These are phyloP conservation scores for Ceratitis capitata DNA, from an alignment of 1,140 invertebrate species.

Conservation along the genomic window DNA sequence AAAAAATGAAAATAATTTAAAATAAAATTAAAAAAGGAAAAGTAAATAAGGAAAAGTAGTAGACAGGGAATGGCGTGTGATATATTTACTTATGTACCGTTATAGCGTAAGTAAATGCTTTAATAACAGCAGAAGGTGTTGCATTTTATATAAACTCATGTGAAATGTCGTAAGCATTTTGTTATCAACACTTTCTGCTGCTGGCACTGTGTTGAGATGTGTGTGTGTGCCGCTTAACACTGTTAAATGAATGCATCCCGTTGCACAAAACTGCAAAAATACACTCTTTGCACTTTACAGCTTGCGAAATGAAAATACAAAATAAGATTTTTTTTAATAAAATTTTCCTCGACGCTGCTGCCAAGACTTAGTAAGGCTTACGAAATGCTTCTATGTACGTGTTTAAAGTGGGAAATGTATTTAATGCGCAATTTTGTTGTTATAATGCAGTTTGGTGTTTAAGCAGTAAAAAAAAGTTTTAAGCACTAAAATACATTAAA, in stretches of 20 bases:
- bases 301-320: background rate
- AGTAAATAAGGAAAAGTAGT: background rate
- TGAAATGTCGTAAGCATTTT: slow-evolving; percentile 19
- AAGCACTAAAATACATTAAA: too few species aligned
- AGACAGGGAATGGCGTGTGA: background rate
- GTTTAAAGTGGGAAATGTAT: too few species aligned
- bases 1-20: too few species aligned
- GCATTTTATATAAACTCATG: slow-evolving; percentile 14
- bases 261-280: background rate
- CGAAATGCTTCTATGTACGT: background rate
- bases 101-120: too few species aligned
- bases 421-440: background rate
- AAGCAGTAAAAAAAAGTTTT: too few species aligned
- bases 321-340: background rate
- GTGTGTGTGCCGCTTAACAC: background rate
- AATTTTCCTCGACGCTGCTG: too few species aligned
- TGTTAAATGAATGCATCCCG: background rate
- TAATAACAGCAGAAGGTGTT: background rate
- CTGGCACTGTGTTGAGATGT: background rate
- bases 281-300: background rate
- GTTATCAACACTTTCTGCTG: background rate
- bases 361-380: background rate
- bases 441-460: too few species aligned
- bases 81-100: background rate
- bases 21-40: background rate